Percentiles rank a stretch among this genome's conserved stretches.
phyloP scores from a whole-genome alignment of 64 coral and sea anemone species.

The Cladopsammia gracilis region DNA sequence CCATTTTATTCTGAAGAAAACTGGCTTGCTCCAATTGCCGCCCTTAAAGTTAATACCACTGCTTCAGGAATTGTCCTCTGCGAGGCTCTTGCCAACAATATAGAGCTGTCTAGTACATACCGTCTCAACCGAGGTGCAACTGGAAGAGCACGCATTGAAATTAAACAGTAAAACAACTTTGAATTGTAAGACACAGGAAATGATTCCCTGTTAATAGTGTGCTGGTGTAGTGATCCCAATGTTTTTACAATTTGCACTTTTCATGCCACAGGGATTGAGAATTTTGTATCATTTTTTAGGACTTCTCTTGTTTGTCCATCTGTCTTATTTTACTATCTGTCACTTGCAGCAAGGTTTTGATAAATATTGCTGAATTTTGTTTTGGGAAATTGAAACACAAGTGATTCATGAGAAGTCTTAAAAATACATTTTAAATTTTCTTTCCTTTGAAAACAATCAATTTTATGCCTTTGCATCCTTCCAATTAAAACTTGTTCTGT shows the following conservation, averaged over 20 bases:
- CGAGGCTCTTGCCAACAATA: conserved; percentile 73
- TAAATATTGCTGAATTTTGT: too few relatives aligned
- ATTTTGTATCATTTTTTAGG: not conserved
- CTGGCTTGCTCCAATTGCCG: conserved; percentile 83
- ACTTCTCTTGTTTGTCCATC: not conserved
- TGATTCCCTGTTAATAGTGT: not conserved
- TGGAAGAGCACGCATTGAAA: conserved; percentile 76
- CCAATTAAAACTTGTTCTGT: not conserved
- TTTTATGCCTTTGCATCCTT: not conserved
- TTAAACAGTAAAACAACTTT: conserved; percentile 14
- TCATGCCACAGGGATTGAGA: not conserved
- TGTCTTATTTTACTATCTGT: not conserved
- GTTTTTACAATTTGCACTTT: not conserved
- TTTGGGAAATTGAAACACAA: not conserved
- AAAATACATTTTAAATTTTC: not conserved
- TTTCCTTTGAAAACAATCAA: not conserved
- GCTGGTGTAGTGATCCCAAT: not conserved
- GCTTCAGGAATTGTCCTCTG: conserved; percentile 20
- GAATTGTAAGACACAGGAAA: not conserved
- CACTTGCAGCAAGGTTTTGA: too few relatives aligned
- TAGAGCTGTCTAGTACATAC: conserved; percentile 70
- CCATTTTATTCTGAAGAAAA: conserved; percentile 69
- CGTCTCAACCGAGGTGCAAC: conserved; percentile 81
- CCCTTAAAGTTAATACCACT: conserved; percentile 62
- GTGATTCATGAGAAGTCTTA: not conserved